Percentiles rank a stretch among this genome's conserved stretches.
Conservation (phyloP, 2,113 vertebrate genomes). For the Calypte anna region DNA sequence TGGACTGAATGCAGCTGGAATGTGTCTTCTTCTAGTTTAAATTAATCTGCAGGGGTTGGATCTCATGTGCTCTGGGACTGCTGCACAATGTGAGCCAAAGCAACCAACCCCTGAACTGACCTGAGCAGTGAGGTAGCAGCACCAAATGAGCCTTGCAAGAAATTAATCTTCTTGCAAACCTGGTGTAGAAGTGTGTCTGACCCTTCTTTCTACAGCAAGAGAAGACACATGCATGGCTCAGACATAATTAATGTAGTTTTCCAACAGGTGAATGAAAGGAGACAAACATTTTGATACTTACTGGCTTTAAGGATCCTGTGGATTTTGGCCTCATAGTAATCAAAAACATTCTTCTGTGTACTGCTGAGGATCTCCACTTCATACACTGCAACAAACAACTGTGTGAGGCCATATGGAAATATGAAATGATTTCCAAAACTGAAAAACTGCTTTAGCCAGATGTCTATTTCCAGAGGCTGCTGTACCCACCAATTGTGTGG, state of each 20-base stretch:
- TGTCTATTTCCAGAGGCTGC: neutral
- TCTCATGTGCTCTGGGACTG: neutral
- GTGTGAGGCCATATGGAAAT: neutral
- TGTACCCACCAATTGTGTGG: neutral
- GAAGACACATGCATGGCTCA: neutral
- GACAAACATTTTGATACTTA: conserved; percentile 44
- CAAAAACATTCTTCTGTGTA: conserved; percentile 71
- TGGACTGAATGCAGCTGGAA: neutral
- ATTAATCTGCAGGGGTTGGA: neutral
- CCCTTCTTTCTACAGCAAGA: neutral
- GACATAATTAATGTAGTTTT: neutral
- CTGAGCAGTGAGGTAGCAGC: neutral
- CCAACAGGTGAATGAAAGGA: neutral
- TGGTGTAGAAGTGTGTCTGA: neutral
- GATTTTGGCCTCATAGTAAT: conserved; percentile 53
- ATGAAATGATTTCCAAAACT: neutral
- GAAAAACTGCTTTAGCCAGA: neutral
- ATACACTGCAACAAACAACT: conserved; percentile 48
- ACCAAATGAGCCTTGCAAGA: neutral
- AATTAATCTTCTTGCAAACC: neutral
- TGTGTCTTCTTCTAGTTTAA: neutral
- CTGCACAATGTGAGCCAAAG: neutral
- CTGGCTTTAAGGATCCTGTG: conserved; percentile 62
- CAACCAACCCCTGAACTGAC: neutral
- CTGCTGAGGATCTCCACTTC: conserved; percentile 55